Conservation (phyloP, 1,140 invertebrate genomes). For the Vollenhovia emeryi region DNA sequence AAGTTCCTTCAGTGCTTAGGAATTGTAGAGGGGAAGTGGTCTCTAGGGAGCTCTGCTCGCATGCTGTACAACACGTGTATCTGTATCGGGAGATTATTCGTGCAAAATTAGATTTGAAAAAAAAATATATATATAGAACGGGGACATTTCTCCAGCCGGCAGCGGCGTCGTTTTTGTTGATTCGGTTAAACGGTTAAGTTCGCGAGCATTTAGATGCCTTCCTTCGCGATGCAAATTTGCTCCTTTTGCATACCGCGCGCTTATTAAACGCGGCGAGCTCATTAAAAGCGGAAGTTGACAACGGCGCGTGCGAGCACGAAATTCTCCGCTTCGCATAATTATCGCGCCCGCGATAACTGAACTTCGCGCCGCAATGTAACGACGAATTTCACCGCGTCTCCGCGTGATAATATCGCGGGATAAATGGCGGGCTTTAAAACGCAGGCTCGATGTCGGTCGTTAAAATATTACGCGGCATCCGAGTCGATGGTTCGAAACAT, state of each 20-base stretch:
- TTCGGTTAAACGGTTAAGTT: constrained; percentile 36
- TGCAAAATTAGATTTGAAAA: constrained; percentile 44
- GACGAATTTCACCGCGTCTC: constrained; percentile 20
- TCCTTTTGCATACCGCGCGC: constrained; percentile 25
- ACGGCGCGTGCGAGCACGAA: constrained; percentile 15
- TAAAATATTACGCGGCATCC: constrained; percentile 6
- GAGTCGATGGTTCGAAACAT: neutral
- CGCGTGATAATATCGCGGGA: neutral
- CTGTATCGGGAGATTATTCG: constrained; percentile 23
- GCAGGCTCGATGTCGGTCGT: neutral
- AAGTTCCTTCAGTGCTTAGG: neutral
- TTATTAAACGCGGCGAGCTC: constrained; percentile 47
- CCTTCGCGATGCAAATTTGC: constrained; percentile 16
- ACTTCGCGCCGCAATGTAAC: neutral
- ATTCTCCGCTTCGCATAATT: constrained; percentile 36
- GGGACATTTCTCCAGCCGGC: neutral
- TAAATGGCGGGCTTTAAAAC: neutral
- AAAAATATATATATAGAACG: neutral
- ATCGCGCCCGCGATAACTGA: constrained; percentile 28
- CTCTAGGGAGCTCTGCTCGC: constrained; percentile 48
- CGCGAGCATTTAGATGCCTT: constrained; percentile 17
- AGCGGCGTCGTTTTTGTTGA: constrained; percentile 3
- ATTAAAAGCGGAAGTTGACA: constrained; percentile 51
- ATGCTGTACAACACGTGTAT: constrained; percentile 54
- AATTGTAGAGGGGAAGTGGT: neutral